Evolutionary conservation across 1,140 invertebrate species (phyloP), one percentile per base, ranked within the genome.

Genomic region (Steinernema khuongi): DNA sequence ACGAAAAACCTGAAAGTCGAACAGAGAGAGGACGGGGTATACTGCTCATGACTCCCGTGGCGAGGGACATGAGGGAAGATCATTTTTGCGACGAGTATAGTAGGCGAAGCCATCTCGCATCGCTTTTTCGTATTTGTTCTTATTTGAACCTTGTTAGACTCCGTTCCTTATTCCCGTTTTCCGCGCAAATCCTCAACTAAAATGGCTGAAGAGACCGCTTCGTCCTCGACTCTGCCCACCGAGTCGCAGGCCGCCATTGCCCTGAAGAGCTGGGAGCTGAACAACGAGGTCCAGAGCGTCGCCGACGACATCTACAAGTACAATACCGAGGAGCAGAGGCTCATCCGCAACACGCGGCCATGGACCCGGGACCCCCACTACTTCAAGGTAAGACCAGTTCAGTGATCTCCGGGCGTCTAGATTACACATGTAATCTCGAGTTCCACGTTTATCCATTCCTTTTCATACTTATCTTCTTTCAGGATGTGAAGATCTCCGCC

Each of bases 301-400:
- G n/a, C n/a, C n/a, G 96, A 98, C 88, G 94, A 97, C 86, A 95
- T 98, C 80, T 98, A 96, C 86, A 90, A 93, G 80, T 97, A 95
- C 85, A 94, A 97, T 85, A 90, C 90, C 76, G 92, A 94, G 85
- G 93, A 96, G 85, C 95, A 98, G 85, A 92, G 94, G 86, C 93
- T 96, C 83, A 97, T 98, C 81, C 88, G 97, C 28, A 91, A 92
- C 73, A 94, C 95, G 1, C 97, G 96, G 87, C 93, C 93, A 74
- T 96, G 94, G 94, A 95, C 97, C 75, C 97, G 96, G 90, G 95
- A 97, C 92, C 94, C 85, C 70, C 71, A 76, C 36, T 71, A 72
- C 72, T 73, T 75, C 68, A 77, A 73, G 36, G 74, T 74, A 50
- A 44, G 29, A 44, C 19, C 73, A 26, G 18, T 70, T 71, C n/a